Conservation (phyloP, 2,888 invertebrate genomes). For the Cryptophagus acutangulus region DNA sequence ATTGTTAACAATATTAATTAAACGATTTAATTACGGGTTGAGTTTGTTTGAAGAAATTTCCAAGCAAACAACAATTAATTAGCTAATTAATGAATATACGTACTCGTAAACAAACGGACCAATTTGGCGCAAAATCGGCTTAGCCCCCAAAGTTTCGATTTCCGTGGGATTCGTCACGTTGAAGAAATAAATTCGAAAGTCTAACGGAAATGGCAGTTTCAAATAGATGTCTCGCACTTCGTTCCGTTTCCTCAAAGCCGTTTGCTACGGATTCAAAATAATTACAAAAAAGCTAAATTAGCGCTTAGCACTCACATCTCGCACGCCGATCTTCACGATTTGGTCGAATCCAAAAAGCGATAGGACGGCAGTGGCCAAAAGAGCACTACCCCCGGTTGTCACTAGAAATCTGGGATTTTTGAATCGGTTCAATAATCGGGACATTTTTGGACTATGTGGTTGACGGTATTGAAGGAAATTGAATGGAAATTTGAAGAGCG, state of each 20-base stretch:
- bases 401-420: not conserved
- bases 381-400: not conserved
- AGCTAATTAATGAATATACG: no score
- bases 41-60: no score
- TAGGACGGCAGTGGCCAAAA: constrained; percentile 40
- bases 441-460: no score
- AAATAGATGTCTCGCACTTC: constrained; percentile 34
- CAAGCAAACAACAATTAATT: no score
- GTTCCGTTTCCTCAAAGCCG: constrained; percentile 31
- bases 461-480: no score
- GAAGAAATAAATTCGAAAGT: constrained; percentile 48
- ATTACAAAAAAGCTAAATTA: not conserved
- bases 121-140: constrained; percentile 46
- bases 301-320: constrained; percentile 31
- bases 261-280: constrained; percentile 29
- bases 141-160: constrained; percentile 42
- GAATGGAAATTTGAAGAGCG: no score
- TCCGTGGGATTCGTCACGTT: constrained; percentile 49
- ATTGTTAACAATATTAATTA: no score
- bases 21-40: no score
- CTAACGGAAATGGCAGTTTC: constrained; percentile 48
- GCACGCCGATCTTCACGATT: constrained; percentile 30
- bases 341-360: constrained; percentile 54
- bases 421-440: no score
- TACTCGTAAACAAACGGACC: constrained; percentile 51